Percentiles rank a stretch among this genome's conserved stretches.
Evolutionary conservation across 1,140 invertebrate genomes (phyloP).

Genomic region (Drosophila sechellia): DNA sequence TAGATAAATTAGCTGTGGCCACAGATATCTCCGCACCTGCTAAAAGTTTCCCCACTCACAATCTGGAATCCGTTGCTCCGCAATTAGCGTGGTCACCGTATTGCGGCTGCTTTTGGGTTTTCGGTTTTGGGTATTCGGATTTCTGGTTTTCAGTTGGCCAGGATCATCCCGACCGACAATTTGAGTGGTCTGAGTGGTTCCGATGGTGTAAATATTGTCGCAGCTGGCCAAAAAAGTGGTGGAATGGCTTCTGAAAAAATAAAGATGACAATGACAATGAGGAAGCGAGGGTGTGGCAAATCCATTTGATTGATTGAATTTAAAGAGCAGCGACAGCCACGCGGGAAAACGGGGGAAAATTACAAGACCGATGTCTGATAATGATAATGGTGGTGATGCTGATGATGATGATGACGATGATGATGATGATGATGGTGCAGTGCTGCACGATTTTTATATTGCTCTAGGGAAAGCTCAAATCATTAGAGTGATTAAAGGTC

Average conservation of each 20-base stretch:
- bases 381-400: conserved; percentile 3
- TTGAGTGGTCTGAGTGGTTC: conserved; percentile 26
- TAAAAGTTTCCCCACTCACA: not conserved
- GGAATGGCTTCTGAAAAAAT: conserved; percentile 16
- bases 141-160: not conserved
- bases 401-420: not conserved
- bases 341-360: conserved; percentile 12
- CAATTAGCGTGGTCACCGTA: conserved; percentile 71
- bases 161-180: conserved; percentile 3
- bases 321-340: conserved; percentile 46
- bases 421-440: conserved; percentile 25
- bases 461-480: conserved; percentile 25
- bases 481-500: conserved; percentile 50
- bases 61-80: conserved; percentile 40
- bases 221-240: conserved; percentile 27
- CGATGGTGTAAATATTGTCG: conserved; percentile 49
- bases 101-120: conserved; percentile 37
- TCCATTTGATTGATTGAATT: conserved; percentile 80
- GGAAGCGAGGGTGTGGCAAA: conserved; percentile 16
- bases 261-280: conserved; percentile 46
- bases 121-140: conserved; percentile 1
- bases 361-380: conserved; percentile 13
- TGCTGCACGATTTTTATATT: conserved; percentile 25
- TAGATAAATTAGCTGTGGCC: conserved; percentile 46
- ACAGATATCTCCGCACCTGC: conserved; percentile 20